Conservation (phyloP, 2,797 vertebrate genomes). For the Peromyscus eremicus region DNA sequence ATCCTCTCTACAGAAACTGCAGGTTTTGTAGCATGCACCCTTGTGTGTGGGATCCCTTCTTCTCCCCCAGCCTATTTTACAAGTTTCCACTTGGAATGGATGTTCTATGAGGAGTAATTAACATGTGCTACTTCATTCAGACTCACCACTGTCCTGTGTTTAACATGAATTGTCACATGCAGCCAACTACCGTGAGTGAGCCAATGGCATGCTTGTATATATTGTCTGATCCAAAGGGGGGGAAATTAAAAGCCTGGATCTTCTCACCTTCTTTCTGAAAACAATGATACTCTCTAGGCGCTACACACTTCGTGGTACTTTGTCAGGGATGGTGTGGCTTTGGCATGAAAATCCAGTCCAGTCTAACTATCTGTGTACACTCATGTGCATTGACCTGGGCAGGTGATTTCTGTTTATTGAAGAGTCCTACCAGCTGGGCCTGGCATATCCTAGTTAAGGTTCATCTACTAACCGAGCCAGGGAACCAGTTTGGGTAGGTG, state of each 20-base stretch:
- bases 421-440: not conserved
- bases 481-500: not conserved
- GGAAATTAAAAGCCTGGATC: not conserved
- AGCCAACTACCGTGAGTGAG: not conserved
- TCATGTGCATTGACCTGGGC: accelerated
- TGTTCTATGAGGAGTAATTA: not conserved
- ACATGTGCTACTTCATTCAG: not conserved
- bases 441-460: not conserved
- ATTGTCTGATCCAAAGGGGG: not conserved
- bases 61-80: not conserved
- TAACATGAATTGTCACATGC: accelerated
- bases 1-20: slow-evolving; percentile 15
- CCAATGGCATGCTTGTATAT: not conserved
- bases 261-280: not conserved
- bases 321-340: not conserved
- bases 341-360: not conserved
- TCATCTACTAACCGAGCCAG: not conserved
- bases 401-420: not conserved
- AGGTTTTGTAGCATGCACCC: not conserved
- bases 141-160: accelerated
- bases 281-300: not conserved
- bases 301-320: not conserved
- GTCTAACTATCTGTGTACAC: no score
- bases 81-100: not conserved
- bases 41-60: not conserved